Evolutionary conservation across 2,113 vertebrate species (phyloP), one percentile per base, ranked within the genome.

Genomic region (Cyprinus carpio): DNA sequence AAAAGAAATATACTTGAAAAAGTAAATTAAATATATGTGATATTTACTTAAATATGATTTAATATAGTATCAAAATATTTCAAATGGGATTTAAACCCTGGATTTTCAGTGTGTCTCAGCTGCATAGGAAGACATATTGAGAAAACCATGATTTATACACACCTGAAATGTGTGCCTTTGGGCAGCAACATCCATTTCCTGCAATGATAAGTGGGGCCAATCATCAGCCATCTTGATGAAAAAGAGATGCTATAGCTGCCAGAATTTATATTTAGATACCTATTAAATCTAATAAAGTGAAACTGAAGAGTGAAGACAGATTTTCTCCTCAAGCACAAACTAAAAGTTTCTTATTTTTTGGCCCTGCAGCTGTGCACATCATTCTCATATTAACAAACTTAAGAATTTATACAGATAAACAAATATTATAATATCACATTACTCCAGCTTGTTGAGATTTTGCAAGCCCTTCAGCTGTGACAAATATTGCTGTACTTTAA

Each of bases 241-340:
- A 13, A 80, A 75, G 71, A 83, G 71, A 83, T 65, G 67, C 49
- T 71, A 80, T 40, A 65, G 81, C 75, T 84, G 82, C 58, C 65
- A 80, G 27, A 74, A 43, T 74, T 65, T 16, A 46, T 83, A 60
- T 75, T 75, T 25, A 75, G 4, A 67, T 54, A 64, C 43, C 37
- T 25, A 83, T 83, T n/a, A 71, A 62, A 72, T 78, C 31, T 56
- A 58, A 25, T 13, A 46, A 82, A 27, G 23, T 65, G 29, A 69
- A 87, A 74, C 49, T n/a, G 56, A 46, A 10, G 3, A n/a, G 16
- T 29, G 56, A 51, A 40, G 51, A 29, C 60, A 81, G 56, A 74
- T 76, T 54, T 54, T 20, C 40, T 51, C 3, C 25, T 49, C 37
- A 71, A 71, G 20, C 54, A 75, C 4, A 78, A 20, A 76, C n/a